phyloP scores from a whole-genome alignment of 2,113 vertebrate species.

The Cygnus atratus region DNA sequence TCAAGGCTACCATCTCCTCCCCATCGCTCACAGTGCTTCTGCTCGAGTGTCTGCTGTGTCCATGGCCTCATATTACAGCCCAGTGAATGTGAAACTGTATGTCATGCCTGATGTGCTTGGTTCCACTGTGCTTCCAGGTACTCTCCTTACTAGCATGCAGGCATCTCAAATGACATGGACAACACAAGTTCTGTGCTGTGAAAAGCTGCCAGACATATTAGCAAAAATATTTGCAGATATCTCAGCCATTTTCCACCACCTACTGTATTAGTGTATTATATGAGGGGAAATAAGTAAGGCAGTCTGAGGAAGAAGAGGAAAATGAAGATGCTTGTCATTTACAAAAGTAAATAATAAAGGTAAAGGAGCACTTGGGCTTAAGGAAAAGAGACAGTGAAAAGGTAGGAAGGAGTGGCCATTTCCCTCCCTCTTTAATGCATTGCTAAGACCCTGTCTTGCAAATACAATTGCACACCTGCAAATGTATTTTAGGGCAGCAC shows the following conservation, averaged over 20 bases:
- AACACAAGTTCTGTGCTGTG: not conserved
- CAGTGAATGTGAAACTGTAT: not conserved
- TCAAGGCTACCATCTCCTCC: not conserved
- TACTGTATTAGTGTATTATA: not conserved
- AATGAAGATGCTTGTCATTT: not conserved
- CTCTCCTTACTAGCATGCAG: not conserved
- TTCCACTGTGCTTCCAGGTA: not conserved
- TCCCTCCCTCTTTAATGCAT: not conserved
- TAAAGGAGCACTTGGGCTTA: not conserved
- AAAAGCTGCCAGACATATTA: not conserved
- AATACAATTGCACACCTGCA: not conserved
- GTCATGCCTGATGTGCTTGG: not conserved
- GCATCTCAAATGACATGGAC: not conserved
- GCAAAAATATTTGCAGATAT: not conserved
- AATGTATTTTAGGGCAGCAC: not conserved
- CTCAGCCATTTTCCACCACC: not conserved
- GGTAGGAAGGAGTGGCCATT: not conserved
- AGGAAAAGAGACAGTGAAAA: not conserved
- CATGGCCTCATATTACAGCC: not conserved
- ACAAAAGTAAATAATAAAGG: not conserved
- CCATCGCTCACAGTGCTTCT: accelerated
- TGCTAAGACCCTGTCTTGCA: not conserved
- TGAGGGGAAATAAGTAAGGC: not conserved
- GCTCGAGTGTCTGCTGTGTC: not conserved
- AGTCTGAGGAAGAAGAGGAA: not conserved